Evolutionary conservation across 1,140 invertebrate species (phyloP).

Genomic region (Agrypnia vestita): DNA sequence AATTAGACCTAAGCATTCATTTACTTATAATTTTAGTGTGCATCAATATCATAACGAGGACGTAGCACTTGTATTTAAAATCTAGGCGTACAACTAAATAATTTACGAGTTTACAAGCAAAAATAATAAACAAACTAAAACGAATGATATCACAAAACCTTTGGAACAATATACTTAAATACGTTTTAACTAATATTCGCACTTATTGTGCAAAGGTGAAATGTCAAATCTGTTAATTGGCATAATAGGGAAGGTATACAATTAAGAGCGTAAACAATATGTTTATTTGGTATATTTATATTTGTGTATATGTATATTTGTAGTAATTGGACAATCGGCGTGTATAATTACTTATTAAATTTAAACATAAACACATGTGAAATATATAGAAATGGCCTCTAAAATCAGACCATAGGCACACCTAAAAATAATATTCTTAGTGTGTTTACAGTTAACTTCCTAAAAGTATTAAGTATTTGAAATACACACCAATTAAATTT

Average conservation of each 20-base stretch:
- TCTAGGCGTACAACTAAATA: neutral
- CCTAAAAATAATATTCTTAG: conserved; percentile 2
- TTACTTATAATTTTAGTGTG: neutral
- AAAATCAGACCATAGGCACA: conserved; percentile 4
- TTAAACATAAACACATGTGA: conserved; percentile 41
- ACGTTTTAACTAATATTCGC: neutral
- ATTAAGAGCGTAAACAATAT: neutral
- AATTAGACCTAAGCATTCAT: neutral
- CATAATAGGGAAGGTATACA: neutral
- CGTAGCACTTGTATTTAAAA: neutral
- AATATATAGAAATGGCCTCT: conserved; percentile 30
- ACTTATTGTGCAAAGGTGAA: conserved; percentile 20
- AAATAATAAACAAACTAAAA: neutral
- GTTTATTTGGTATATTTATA: neutral
- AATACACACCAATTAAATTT: conserved; percentile 20
- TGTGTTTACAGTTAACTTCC: neutral
- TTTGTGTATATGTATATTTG: neutral
- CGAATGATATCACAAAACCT: neutral
- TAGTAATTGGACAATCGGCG: neutral
- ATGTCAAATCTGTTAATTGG: conserved; percentile 24
- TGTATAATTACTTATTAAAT: conserved; percentile 6
- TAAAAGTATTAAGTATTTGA: conserved; percentile 11
- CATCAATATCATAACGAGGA: neutral
- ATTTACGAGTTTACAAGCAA: neutral
- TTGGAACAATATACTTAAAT: neutral